Percentiles rank a stretch among this genome's conserved stretches.
These are phyloP conservation scores for Cyrtonyx montezumae DNA, from an alignment of 2,113 vertebrate species.

Conservation along the genomic window DNA sequence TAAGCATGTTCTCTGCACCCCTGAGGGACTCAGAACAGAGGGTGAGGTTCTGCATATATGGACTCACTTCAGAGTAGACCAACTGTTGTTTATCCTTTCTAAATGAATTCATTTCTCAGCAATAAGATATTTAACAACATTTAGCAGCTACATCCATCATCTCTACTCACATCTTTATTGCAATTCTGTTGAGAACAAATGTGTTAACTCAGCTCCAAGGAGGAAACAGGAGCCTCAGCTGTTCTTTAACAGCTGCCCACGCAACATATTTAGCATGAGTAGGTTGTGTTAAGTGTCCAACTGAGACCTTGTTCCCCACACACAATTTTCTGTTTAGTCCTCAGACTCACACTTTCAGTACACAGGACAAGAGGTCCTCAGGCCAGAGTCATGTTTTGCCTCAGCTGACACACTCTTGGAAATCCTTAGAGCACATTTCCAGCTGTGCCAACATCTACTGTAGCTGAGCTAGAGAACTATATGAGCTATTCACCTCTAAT, in stretches of 20 bases:
- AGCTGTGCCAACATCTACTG: background rate
- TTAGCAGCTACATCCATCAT: background rate
- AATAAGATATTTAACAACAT: background rate
- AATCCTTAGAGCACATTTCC: background rate
- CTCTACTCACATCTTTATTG: background rate
- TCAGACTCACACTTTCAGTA: background rate
- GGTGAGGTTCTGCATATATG: background rate
- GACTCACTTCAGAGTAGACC: background rate
- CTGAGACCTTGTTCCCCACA: background rate
- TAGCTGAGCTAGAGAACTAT: background rate
- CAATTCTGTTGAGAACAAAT: background rate
- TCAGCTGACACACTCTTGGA: background rate
- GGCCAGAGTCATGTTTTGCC: background rate
- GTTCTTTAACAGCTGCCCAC: background rate
- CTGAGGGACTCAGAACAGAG: background rate
- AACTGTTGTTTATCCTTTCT: background rate
- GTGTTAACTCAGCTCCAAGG: background rate
- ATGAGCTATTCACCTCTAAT: background rate
- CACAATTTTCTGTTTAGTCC: slow-evolving; percentile 11
- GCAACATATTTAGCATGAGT: background rate
- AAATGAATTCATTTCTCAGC: background rate
- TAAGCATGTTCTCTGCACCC: background rate
- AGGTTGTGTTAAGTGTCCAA: background rate
- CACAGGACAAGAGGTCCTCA: background rate
- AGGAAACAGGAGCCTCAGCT: background rate